Base-by-base conservation (phyloP, 2,113 vertebrate genomes). In the Labeo catla region DNA sequence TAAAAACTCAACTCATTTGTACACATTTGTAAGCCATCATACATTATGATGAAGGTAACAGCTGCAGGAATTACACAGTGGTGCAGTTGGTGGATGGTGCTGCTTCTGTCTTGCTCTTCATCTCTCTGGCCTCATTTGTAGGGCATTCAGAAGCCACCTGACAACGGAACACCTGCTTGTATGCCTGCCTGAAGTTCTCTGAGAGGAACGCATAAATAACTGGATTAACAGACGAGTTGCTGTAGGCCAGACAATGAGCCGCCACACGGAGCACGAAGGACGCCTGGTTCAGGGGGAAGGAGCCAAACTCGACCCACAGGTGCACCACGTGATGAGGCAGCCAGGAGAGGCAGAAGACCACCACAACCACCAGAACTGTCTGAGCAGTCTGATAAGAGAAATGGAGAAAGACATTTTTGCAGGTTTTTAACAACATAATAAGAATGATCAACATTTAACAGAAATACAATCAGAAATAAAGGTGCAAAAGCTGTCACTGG, bases 291-390 rank as follows among this genome's bases (percentile, higher is more conserved):
- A 99, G 93, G 0, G 98, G 98, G 91, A 99, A 99, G 36, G 89
- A 94, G 81, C 98, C 98, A 5, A 99, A 99, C 94, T 97, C 97
- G 59, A 89, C 97, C 98, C 98, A 99, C 70, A 99, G 95, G 84
- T 97, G 95, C 57, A 99, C 93, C 61, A 99, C 86, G 0, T 99
- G 98, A 93, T 99, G 97, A 0, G 98, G 98, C 85, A 99, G 94
- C 98, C 98, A 99, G 79, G 98, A 99, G 81, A 99, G 91, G 84
- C 98, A 99, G 89, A 99, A 99, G 84, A 99, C 98, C 92, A 99
- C 97, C 8, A 99, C 98, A 88, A 99, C 98, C 88, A 97, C 98
- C 91, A 99, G 94, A 63, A 99, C 96, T 0, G 98, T 99, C 95
- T 99, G 98, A 16, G 98, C 96, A 0, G 98, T 99, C 98, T 99